These are phyloP conservation scores for Drosophila dives DNA, from an alignment of 2,888 invertebrate genomes.

Conservation along the genomic window DNA sequence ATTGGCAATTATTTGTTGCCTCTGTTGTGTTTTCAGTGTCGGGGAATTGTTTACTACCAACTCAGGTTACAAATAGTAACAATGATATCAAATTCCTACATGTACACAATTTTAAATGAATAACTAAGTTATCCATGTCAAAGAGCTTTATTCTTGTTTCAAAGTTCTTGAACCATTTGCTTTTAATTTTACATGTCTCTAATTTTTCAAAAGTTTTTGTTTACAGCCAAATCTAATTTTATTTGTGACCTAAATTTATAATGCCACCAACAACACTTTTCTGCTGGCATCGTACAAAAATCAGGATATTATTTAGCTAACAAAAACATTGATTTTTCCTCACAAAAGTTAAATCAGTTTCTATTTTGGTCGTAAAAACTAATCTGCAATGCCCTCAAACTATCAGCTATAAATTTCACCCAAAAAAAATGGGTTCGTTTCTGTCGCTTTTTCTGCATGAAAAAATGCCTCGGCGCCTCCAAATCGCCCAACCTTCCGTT, in stretches of 20 bases:
- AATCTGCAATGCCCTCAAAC: conserved; percentile 63
- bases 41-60: conserved; percentile 1
- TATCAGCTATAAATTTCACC: conserved; percentile 68
- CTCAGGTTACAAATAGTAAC: conserved; percentile 6
- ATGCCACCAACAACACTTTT: neutral
- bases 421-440: neutral
- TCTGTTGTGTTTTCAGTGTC: conserved; percentile 22
- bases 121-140: conserved; percentile 3
- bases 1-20: conserved; percentile 74
- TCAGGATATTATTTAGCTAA: conserved; percentile 1
- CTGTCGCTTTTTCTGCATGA: conserved; percentile 18
- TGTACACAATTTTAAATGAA: neutral
- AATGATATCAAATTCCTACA: conserved; percentile 5
- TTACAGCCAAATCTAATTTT: neutral
- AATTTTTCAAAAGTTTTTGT: too few relatives aligned
- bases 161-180: too few relatives aligned
- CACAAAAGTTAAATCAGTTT: conserved; percentile 71
- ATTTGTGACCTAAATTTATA: neutral
- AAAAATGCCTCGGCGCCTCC: conserved; percentile 28
- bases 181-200: neutral
- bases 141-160: neutral
- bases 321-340: conserved; percentile 49
- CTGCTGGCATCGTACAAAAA: neutral
- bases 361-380: conserved; percentile 64
- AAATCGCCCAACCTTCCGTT: neutral